Evolutionary conservation across 2,113 vertebrate species (phyloP).

Genomic region (Antechinus flavipes): DNA sequence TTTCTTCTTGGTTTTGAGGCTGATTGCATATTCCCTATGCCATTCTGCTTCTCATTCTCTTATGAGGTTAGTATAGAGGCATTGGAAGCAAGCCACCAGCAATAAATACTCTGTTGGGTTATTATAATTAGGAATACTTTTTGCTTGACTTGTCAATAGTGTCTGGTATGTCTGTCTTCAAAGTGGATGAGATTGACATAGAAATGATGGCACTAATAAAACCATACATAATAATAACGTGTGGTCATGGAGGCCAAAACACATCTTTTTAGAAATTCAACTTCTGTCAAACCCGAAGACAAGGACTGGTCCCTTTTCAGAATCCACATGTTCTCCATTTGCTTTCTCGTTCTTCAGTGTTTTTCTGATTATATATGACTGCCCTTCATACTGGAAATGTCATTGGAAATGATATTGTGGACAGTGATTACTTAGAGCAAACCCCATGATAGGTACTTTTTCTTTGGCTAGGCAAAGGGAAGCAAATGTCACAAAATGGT

Average conservation of each 20-base stretch:
- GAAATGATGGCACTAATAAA: neutral
- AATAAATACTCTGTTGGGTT: neutral
- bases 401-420: neutral
- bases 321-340: constrained; percentile 32
- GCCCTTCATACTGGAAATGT: constrained; percentile 50
- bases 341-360: neutral
- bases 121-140: neutral
- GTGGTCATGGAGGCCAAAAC: neutral
- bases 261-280: constrained; percentile 16
- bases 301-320: constrained; percentile 12
- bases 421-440: constrained; percentile 41
- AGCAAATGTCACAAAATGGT: neutral
- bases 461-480: neutral
- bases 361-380: neutral
- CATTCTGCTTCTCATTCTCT: neutral
- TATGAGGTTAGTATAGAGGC: neutral
- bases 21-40: neutral
- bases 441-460: constrained; percentile 27
- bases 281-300: neutral
- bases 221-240: neutral
- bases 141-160: neutral
- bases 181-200: neutral
- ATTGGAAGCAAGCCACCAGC: neutral
- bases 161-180: neutral
- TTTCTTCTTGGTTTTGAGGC: neutral